Evolutionary conservation across 2,113 vertebrate species (phyloP).

Genomic region (Gadus chalcogrammus): DNA sequence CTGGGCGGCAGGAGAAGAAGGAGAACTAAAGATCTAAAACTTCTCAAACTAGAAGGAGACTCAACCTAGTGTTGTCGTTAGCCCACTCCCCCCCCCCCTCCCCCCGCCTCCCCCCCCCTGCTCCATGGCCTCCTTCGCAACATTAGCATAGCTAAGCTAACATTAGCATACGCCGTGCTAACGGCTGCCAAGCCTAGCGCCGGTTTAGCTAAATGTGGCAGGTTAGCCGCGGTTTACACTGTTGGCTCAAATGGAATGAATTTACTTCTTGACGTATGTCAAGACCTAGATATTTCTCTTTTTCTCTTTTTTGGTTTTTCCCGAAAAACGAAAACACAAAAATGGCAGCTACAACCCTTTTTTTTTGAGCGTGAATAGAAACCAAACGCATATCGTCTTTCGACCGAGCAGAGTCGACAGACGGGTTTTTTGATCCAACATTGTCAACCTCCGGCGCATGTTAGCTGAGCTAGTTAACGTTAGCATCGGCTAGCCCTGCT

Average conservation of each 20-base stretch:
- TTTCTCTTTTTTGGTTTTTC: slow-evolving; percentile 3
- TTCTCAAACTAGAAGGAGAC: slow-evolving; percentile 47
- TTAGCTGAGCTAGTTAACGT: slow-evolving; percentile 40
- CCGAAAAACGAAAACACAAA: slow-evolving; percentile 11
- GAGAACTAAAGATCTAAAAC: slow-evolving; percentile 43
- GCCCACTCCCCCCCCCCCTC: background rate
- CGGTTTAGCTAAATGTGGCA: slow-evolving; percentile 27
- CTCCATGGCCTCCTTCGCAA: slow-evolving; percentile 37
- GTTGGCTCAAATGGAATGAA: slow-evolving; percentile 29
- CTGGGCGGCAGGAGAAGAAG: slow-evolving; percentile 39
- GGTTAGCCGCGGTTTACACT: slow-evolving; percentile 31
- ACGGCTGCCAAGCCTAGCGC: slow-evolving; percentile 34
- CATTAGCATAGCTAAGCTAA: slow-evolving; percentile 26
- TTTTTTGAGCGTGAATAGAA: background rate
- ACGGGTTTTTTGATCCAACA: slow-evolving; percentile 25
- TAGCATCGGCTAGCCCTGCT: slow-evolving; percentile 47
- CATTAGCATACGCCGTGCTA: background rate
- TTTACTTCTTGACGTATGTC: slow-evolving; percentile 3
- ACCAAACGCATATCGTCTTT: background rate
- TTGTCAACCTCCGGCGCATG: slow-evolving; percentile 41
- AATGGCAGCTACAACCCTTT: no score
- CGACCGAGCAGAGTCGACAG: no score
- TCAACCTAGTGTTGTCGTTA: slow-evolving; percentile 32
- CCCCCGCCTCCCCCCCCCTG: background rate
- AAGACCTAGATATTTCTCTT: slow-evolving; percentile 3